Conservation (phyloP, 1,140 invertebrate genomes). For the Wasmannia auropunctata region DNA sequence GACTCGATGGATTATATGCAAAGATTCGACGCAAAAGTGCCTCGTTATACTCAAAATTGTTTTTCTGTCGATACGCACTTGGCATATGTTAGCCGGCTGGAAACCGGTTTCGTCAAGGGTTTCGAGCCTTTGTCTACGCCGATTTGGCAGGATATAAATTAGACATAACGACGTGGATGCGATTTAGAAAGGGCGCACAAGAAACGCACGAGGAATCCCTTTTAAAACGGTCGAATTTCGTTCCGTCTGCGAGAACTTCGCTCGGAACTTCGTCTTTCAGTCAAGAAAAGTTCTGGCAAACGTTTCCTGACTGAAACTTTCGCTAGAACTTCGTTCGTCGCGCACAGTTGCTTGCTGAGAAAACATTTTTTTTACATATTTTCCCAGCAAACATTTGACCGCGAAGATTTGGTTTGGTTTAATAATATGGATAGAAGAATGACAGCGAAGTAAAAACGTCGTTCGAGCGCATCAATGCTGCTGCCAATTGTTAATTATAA, state of each 20-base stretch:
- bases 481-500: not conserved
- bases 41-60: conserved; percentile 17
- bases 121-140: conserved; percentile 60
- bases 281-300: too few species aligned
- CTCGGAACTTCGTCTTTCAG: not conserved
- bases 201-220: not conserved
- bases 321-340: not conserved
- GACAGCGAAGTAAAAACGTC: not conserved
- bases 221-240: not conserved
- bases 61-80: conserved; percentile 43
- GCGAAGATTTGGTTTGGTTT: not conserved
- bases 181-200: not conserved
- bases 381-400: not conserved
- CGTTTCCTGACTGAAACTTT: not conserved
- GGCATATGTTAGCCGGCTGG: not conserved
- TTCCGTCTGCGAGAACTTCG: not conserved
- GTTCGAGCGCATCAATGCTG: not conserved
- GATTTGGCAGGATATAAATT: conserved; percentile 60
- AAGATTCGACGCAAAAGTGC: not conserved
- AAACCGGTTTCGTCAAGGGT: conserved; percentile 62
- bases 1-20: not conserved
- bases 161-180: conserved; percentile 7
- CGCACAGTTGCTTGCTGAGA: not conserved
- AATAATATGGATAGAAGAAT: not conserved
- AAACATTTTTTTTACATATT: conserved; percentile 7